Conservation (phyloP, 2,113 vertebrate species). For the Oreochromis spilurus region DNA sequence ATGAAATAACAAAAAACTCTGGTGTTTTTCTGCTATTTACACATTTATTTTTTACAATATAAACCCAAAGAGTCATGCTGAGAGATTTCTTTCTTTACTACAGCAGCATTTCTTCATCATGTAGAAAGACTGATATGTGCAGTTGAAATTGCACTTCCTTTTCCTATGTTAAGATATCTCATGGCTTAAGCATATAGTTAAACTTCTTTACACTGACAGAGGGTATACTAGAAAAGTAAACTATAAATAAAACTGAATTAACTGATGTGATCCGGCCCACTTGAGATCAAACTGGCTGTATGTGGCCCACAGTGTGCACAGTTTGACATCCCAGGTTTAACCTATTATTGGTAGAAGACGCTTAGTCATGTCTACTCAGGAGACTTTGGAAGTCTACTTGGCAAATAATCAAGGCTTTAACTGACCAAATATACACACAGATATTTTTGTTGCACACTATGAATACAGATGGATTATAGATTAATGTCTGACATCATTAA, state of each 20-base stretch:
- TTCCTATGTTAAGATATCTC: too few relatives aligned
- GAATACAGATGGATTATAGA: background rate
- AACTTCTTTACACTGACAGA: background rate
- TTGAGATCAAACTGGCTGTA: background rate
- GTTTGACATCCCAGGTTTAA: background rate
- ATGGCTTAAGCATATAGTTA: too few relatives aligned
- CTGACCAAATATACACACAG: background rate
- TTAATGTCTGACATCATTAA: background rate
- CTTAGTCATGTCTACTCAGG: background rate
- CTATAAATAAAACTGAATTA: background rate
- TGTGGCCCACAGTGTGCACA: fast-evolving
- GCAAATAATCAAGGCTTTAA: background rate
- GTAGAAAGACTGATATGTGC: too few relatives aligned
- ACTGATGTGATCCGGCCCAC: background rate
- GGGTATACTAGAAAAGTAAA: background rate
- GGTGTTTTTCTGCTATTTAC: background rate
- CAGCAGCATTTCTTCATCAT: background rate
- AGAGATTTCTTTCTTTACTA: background rate
- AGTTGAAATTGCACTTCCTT: too few relatives aligned
- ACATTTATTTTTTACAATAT: background rate
- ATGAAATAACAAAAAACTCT: background rate
- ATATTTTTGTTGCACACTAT: background rate
- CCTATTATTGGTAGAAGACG: background rate
- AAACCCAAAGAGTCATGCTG: background rate
- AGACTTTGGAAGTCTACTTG: background rate